Percentiles rank a stretch among this genome's conserved stretches.
phyloP scores from a whole-genome alignment of 2,113 vertebrate species.

The Pedionomus torquatus region DNA sequence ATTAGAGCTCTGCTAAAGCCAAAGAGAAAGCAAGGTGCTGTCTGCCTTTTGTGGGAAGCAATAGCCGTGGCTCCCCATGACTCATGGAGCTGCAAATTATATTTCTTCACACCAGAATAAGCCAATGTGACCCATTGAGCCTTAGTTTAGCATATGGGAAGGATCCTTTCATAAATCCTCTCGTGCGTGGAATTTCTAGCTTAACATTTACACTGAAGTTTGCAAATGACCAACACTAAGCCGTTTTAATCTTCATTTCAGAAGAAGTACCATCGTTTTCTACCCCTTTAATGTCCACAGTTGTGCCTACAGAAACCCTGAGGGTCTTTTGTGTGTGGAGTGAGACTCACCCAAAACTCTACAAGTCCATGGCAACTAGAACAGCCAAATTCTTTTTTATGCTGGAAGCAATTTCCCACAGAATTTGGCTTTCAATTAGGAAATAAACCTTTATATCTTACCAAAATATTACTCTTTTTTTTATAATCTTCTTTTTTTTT shows the following conservation, averaged over 20 bases:
- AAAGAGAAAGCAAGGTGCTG: not conserved
- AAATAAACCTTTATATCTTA: not conserved
- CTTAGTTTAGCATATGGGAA: not conserved
- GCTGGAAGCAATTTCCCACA: not conserved
- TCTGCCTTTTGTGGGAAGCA: not conserved
- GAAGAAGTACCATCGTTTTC: not conserved
- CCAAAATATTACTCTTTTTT: not conserved
- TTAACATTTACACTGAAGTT: not conserved
- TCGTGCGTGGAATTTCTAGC: not conserved
- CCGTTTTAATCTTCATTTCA: not conserved
- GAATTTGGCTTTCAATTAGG: conserved; percentile 21
- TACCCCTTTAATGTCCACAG: not conserved
- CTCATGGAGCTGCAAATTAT: not conserved
- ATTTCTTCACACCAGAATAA: not conserved
- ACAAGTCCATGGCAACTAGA: not conserved
- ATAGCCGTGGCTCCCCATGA: not conserved
- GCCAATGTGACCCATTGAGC: not conserved
- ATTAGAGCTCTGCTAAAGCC: not conserved
- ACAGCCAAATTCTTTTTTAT: not conserved
- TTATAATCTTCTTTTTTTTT: not conserved
- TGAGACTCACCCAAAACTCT: not conserved
- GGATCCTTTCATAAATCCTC: not conserved
- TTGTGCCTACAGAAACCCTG: not conserved
- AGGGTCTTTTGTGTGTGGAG: not conserved
- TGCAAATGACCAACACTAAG: not conserved